These are phyloP conservation scores for Ruditapes philippinarum DNA, from an alignment of 1,140 invertebrate genomes.

Conservation along the genomic window DNA sequence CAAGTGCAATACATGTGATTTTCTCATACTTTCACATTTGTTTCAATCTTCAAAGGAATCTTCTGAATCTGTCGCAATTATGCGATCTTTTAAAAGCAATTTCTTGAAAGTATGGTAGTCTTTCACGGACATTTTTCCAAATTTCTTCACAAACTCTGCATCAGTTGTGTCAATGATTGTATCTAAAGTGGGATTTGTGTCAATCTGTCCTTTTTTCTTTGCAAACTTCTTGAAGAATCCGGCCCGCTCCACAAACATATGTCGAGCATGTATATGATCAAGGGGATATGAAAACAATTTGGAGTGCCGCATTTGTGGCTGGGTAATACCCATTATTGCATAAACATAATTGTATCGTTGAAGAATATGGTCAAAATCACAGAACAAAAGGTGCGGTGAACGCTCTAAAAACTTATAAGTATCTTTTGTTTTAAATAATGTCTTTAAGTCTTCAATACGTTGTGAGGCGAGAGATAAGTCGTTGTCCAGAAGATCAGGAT, in stretches of 20 bases:
- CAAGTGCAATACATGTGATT: too few species aligned
- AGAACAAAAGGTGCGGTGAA: conserved; percentile 75
- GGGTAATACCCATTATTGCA: conserved; percentile 78
- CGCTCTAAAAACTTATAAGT: conserved; percentile 60
- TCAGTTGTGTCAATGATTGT: conserved; percentile 77
- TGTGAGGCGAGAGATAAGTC: neutral
- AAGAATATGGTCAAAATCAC: conserved; percentile 70
- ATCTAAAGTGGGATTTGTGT: conserved; percentile 78
- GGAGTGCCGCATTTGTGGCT: conserved; percentile 78
- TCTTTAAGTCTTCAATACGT: conserved; percentile 63
- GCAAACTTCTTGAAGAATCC: conserved; percentile 76
- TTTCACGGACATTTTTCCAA: conserved; percentile 72
- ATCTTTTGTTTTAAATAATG: conserved; percentile 70
- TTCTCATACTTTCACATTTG: too few species aligned
- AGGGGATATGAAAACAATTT: conserved; percentile 77
- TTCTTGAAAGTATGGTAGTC: conserved; percentile 78
- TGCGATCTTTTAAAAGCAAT: conserved; percentile 18
- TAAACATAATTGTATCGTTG: conserved; percentile 81
- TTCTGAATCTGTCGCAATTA: conserved; percentile 24
- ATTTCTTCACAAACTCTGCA: conserved; percentile 73
- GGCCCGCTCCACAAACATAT: conserved; percentile 77
- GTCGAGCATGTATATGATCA: conserved; percentile 75
- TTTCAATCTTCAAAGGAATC: neutral
- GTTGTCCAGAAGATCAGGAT: neutral
- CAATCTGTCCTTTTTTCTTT: conserved; percentile 72